Evolutionary conservation across 2,113 vertebrate species (phyloP), one percentile per base, ranked within the genome.

Genomic region (Mus pahari): DNA sequence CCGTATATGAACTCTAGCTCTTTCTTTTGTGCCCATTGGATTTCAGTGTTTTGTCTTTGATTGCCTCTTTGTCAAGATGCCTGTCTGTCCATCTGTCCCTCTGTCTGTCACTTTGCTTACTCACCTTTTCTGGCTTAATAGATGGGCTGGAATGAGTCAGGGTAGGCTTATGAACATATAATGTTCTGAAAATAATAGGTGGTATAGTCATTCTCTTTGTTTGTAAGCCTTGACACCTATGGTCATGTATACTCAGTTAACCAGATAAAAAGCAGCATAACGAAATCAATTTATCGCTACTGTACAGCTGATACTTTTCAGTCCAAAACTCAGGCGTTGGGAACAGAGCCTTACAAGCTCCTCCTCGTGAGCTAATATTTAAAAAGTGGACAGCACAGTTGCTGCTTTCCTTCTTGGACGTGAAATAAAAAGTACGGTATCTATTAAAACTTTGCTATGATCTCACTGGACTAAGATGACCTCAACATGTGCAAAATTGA

Each of bases 331-430:
- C 79, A 58, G 26, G 11, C 28, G 70, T 93, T 68, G 24, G 10
- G 24, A 48, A 45, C n/a, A 68, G 53, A 87, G 2, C n/a, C 48
- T 84, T 79, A 68, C 2, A 45, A 87, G 75, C 20, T 33, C 36
- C 19, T 90, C 12, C 62, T 70, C 31, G 68, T 78, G 68, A 71
- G 68, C 33, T 78, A 48, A 55, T 79, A 75, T 79, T 97, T 96
- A 78, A 68, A 73, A 93, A 90, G 58, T 74, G 68, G 6, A 55
- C 36, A 62, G 4, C 84, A 8, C 42, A 17, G 17, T 86, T 92
- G 8, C 90, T 93, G 53, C 58, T 53, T 92, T 87, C 50, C 68
- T 93, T 95, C 95, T 95, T 70, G n/a, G 77, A 75, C 70, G 13
- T 48, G 10, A 87, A 93, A 58, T 91, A 84, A 93, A 86, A 74